Evolutionary conservation across 2,797 vertebrate species (phyloP), one percentile per base, ranked within the genome.

Genomic region (Sciurus carolinensis): DNA sequence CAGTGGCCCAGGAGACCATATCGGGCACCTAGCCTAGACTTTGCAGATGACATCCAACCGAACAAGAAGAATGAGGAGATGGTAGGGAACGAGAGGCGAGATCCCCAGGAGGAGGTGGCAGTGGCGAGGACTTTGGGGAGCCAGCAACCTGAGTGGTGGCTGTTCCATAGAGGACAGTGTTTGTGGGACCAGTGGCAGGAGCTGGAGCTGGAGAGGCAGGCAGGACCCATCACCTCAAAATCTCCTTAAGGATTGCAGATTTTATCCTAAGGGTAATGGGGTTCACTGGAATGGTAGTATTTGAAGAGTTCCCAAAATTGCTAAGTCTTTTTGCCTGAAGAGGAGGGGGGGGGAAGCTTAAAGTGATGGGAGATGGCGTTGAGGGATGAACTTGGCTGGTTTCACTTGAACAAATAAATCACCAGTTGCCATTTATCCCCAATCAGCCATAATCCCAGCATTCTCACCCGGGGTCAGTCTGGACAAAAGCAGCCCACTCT

Each of bases 321-420:
- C 71, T 92, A 93, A 92, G 47, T 90, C 87, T 72, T 97, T 97
- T 93, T 86, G 64, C 87, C 54, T 57, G 87, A 91, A 83, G 87
- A 93, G 64, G 87, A 93, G 64, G 73, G 76, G 39, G 33, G n/a
- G 50, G 22, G 76, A 93, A 91, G 80, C 90, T 96, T 95, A 88
- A 95, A 92, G 86, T 75, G 82, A 91, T 93, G 95, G 91, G 93
- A 90, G 96, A 95, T 87, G 96, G 97, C 96, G 85, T 77, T 84
- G 96, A 93, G 87, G 96, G 97, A 96, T 97, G 98, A 95, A 97
- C 97, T 97, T 83, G 85, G 79, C 95, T 96, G 96, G 96, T 98
- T 97, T 98, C 97, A 97, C 96, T 95, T 96, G 98, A 96, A 97
- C 97, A 97, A 97, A 97, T 96, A 97, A 97, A 96, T 97, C 98